Evolutionary conservation across 2,888 invertebrate genomes (phyloP).

Genomic region (Xestia sexstrigata): DNA sequence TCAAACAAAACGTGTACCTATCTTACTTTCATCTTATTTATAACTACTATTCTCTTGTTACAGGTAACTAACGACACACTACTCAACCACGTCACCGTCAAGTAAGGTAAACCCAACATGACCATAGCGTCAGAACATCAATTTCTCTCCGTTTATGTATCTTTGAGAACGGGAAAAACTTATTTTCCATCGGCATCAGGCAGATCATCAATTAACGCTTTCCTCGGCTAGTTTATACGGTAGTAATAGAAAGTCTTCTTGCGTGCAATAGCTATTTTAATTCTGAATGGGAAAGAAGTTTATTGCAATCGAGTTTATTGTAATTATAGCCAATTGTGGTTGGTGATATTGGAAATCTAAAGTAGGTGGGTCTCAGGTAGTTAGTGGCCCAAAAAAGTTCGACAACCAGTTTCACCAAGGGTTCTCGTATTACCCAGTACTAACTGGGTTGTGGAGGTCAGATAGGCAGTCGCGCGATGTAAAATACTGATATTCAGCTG

Average conservation of each 20-base stretch:
- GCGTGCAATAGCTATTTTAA: slow-evolving; percentile 43
- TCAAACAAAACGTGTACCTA: neutral
- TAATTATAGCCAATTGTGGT: slow-evolving; percentile 26
- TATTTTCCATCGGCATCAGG: slow-evolving; percentile 46
- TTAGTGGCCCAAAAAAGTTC: no score
- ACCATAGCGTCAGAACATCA: slow-evolving; percentile 17
- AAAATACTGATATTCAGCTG: no score
- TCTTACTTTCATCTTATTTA: slow-evolving; percentile 46
- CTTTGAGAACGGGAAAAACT: slow-evolving; percentile 49
- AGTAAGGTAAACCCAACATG: slow-evolving; percentile 52
- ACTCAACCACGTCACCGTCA: slow-evolving; percentile 1
- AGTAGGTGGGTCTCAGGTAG: no score
- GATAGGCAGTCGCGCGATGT: no score
- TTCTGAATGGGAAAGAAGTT: slow-evolving; percentile 14
- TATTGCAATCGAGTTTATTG: slow-evolving; percentile 6
- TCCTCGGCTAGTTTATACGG: slow-evolving; percentile 34
- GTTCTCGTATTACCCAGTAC: no score
- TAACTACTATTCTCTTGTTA: slow-evolving; percentile 59
- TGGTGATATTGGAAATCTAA: neutral
- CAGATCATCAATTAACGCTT: slow-evolving; percentile 54
- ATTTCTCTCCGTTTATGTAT: slow-evolving; percentile 65
- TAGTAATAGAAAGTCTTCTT: slow-evolving; percentile 42
- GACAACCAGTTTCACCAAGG: no score
- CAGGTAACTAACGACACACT: slow-evolving; percentile 66
- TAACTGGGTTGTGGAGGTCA: no score